Evolutionary conservation across 2,113 vertebrate genomes (phyloP).

Genomic region (Oncorhynchus kisutch): DNA sequence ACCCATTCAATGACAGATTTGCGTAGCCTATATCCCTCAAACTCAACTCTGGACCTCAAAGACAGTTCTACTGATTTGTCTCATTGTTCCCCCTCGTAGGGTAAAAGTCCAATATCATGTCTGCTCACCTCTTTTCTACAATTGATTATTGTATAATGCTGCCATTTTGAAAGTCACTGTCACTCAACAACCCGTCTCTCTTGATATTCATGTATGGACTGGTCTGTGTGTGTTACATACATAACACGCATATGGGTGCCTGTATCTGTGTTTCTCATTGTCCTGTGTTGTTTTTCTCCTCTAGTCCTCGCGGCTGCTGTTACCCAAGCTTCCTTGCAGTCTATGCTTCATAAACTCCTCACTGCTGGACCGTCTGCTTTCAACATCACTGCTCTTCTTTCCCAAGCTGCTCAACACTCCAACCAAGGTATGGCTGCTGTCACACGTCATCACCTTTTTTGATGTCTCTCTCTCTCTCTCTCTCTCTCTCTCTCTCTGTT

Average conservation of each 20-base stretch:
- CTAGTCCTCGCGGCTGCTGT: conserved; percentile 98
- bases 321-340: conserved; percentile 98
- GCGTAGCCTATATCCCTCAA: neutral
- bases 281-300: conserved; percentile 29
- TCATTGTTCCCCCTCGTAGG: no score
- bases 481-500: neutral
- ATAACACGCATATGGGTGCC: neutral
- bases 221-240: neutral
- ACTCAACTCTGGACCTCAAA: no score
- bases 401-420: conserved; percentile 95
- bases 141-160: neutral
- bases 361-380: conserved; percentile 97
- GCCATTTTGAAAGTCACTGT: conserved; percentile 9
- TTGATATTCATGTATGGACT: neutral
- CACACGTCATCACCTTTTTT: neutral
- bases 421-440: conserved; percentile 85
- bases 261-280: conserved; percentile 17
- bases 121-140: neutral
- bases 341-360: conserved; percentile 99
- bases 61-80: no score
- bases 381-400: conserved; percentile 97
- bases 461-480: conserved; percentile 19
- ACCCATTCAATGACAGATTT: no score
- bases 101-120: neutral
- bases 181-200: neutral